phyloP scores from a whole-genome alignment of 2,888 invertebrate species.

The Harpagoxenus sublaevis region DNA sequence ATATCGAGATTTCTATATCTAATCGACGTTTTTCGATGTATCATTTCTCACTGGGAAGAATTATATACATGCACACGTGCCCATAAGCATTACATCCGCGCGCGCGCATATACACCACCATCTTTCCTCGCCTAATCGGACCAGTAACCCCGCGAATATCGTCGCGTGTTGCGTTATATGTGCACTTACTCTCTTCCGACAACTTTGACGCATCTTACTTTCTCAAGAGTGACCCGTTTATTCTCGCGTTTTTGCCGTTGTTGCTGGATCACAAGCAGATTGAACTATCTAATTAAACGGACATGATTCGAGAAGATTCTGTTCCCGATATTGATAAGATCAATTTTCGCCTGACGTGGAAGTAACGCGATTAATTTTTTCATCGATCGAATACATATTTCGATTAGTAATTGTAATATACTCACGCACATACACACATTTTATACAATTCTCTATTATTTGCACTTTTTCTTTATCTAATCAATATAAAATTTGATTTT shows the following conservation, averaged over 20 bases:
- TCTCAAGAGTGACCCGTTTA: slow-evolving; percentile 25
- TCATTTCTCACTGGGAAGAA: too few species aligned
- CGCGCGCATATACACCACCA: background rate
- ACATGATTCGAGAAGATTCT: background rate
- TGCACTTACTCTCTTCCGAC: background rate
- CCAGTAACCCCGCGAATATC: slow-evolving; percentile 9
- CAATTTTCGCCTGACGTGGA: background rate
- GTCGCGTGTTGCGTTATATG: background rate
- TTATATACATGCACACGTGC: background rate
- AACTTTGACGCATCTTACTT: slow-evolving; percentile 1
- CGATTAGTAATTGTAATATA: background rate
- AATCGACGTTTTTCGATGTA: too few species aligned
- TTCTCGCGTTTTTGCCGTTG: background rate
- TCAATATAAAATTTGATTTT: background rate
- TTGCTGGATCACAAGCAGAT: background rate
- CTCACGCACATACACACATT: background rate
- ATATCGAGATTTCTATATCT: too few species aligned
- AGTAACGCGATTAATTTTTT: slow-evolving; percentile 2
- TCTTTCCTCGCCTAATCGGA: slow-evolving; percentile 36
- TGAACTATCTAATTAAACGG: background rate
- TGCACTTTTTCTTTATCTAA: background rate
- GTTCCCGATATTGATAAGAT: background rate
- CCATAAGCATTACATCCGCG: background rate
- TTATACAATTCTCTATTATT: background rate
- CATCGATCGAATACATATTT: background rate